Base-by-base conservation (phyloP, 1,140 invertebrate species). In the Ylistrum balloti region DNA sequence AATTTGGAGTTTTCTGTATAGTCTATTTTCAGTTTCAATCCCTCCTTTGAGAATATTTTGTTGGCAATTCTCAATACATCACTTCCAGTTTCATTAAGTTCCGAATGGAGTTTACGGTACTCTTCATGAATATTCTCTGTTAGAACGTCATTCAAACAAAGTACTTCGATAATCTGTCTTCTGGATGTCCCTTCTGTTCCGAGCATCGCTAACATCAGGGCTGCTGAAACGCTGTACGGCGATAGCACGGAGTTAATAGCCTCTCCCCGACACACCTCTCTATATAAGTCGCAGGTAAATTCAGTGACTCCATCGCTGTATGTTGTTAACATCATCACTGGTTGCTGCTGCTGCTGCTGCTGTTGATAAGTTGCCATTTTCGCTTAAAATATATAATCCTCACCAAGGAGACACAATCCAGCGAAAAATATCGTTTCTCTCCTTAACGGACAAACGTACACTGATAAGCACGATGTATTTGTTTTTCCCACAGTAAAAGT, bases 151-250 rank as follows among this genome's bases (percentile, higher is more conserved):
- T 33, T 86, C 22, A 87, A 10, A 7, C 56, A 89, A 32, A 93
- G 74, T 33, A 56, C 92, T 32, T 89, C 33, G 41, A 90, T 95
- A 33, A 98, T 96, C 96, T 98, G 97, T 20, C 97, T 95, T 93
- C 97, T 97, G 33, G 98, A 98, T 90, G 95, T 96, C 32, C 97
- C 97, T 48, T 97, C 96, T 34, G 97, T 97, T 87, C 97, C 98
- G 7, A 98, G 95, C 13, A 98, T 96, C 1, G 97, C 96, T 94
- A 98, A 96, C 45, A 97, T 97, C 93, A 98, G 94, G 33, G 97
- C 97, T 89, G 97, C 97, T 33, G 97, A 96, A 38, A 98, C 97
- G 92, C 97, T 97, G 45, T 97, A 94, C 0, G 97, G 97, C 10
- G 97, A 97, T 90, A 98, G 97, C 33, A 98, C 95, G 7, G 97